Base-by-base conservation (phyloP, 1,140 invertebrate genomes). In the Drosophila eugracilis region DNA sequence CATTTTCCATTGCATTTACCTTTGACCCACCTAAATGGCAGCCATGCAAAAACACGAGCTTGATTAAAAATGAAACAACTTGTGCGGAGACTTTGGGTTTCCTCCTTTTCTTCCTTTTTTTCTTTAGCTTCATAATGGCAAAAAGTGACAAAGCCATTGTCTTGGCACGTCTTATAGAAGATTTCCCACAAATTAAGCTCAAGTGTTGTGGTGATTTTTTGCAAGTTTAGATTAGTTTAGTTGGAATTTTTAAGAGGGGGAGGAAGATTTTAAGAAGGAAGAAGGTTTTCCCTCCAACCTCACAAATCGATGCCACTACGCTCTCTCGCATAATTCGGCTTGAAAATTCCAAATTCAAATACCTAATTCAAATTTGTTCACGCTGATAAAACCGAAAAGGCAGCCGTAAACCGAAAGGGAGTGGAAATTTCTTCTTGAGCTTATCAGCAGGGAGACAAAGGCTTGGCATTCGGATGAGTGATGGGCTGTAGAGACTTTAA, bases 41-140 rank as follows among this genome's bases (percentile, higher is more conserved):
- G 63, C 14, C 83, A 88, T 78, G 81, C 78, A 88, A 86, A 86
- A 71, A 59, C 70, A 49, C 47, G 19, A 78, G 57, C 75, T 89
- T 89, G 75, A 78, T 88, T 88, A 88, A 86, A 88, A 86, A 75
- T 72, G 39, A 67, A 88, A 81, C 58, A 75, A 72, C 65, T 75
- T 78, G 55, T 48, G n/a, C 10, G 17, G 24, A 22, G 30, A 54
- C 48, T 48, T 22, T 5, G 15, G 3, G n/a, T n/a, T n/a, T n/a
- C n/a, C 12, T 32, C 10, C 10, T 32, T 32, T 12, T 32, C 12
- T 1, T 32, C 12, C 12, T 32, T 3, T 0, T 10, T 22, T n/a
- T 28, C 37, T 59, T 57, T 5, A 19, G 22, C 21, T 15, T 44
- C 28, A 37, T n/a, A n/a, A n/a, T n/a, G n/a, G n/a, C n/a, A n/a